phyloP scores from a whole-genome alignment of 2,888 invertebrate species.

The Andrena fulva region DNA sequence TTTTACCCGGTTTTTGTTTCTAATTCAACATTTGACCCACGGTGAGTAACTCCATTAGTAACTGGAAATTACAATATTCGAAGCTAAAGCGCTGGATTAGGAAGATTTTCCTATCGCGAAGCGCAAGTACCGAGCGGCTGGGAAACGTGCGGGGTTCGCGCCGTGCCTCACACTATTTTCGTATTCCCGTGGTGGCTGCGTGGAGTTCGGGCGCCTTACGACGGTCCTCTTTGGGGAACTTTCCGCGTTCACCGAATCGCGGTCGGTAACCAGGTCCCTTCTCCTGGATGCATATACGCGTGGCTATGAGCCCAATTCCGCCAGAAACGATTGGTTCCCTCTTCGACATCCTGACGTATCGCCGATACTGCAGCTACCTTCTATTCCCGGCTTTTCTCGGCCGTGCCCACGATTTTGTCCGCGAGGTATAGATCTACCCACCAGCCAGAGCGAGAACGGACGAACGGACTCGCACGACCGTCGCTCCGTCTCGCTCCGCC shows the following conservation, averaged over 20 bases:
- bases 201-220: slow-evolving; percentile 64
- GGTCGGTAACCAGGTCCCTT: slow-evolving; percentile 80
- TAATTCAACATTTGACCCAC: background rate
- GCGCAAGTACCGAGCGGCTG: slow-evolving; percentile 30
- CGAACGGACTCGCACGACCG: slow-evolving; percentile 15
- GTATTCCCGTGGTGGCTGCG: slow-evolving; percentile 38
- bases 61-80: background rate
- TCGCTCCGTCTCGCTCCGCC: background rate
- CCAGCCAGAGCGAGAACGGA: slow-evolving; percentile 10
- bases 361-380: slow-evolving; percentile 82
- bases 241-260: slow-evolving; percentile 78
- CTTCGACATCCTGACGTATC: slow-evolving; percentile 80
- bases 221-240: slow-evolving; percentile 77
- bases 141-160: slow-evolving; percentile 19
- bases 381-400: slow-evolving; percentile 73
- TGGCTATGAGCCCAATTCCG: slow-evolving; percentile 76
- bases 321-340: slow-evolving; percentile 78
- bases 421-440: slow-evolving; percentile 34
- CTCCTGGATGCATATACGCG: slow-evolving; percentile 72
- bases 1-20: background rate
- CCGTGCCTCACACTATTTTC: slow-evolving; percentile 47
- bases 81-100: background rate
- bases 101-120: slow-evolving; percentile 19
- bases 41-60: background rate
- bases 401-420: slow-evolving; percentile 60